Evolutionary conservation across 2,888 invertebrate genomes (phyloP).

Genomic region (Drosophila greeni): DNA sequence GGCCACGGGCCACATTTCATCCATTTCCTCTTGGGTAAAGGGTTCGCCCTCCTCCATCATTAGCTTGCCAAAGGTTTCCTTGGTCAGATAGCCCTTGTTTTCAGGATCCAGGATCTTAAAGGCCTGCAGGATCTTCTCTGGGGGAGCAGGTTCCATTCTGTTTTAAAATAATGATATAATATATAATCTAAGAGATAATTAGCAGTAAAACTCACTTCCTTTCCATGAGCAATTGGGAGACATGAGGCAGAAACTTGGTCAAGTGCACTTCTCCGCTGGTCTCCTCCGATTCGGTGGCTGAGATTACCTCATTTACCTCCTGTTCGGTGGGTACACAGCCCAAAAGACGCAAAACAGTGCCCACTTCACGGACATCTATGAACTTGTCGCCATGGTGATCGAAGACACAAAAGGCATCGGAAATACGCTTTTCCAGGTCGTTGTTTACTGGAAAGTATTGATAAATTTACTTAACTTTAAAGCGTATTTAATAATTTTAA

Average conservation of each 20-base stretch:
- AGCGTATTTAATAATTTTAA: not conserved
- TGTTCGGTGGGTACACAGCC: conserved; percentile 95
- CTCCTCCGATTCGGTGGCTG: conserved; percentile 90
- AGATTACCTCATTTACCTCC: conserved; percentile 92
- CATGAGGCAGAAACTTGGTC: conserved; percentile 87
- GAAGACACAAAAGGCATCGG: conserved; percentile 93
- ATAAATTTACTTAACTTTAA: not conserved
- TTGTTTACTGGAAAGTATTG: conserved; percentile 80
- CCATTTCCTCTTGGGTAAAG: conserved; percentile 92
- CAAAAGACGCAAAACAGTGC: conserved; percentile 91
- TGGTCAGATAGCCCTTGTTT: conserved; percentile 87
- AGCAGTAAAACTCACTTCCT: conserved; percentile 82
- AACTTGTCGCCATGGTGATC: conserved; percentile 93
- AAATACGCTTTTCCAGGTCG: conserved; percentile 88
- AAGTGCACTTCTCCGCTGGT: conserved; percentile 87
- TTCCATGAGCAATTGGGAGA: conserved; percentile 88
- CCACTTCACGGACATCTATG: conserved; percentile 93
- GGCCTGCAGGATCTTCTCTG: conserved; percentile 90
- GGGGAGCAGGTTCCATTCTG: conserved; percentile 89
- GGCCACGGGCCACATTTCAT: conserved; percentile 94
- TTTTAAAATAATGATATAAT: not conserved
- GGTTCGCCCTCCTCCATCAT: conserved; percentile 95
- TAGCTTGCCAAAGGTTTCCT: conserved; percentile 86
- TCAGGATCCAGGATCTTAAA: conserved; percentile 90
- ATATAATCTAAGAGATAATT: not conserved